These are phyloP conservation scores for Oscheius sp. DNA, from an alignment of 2,888 invertebrate species.

Conservation along the genomic window DNA sequence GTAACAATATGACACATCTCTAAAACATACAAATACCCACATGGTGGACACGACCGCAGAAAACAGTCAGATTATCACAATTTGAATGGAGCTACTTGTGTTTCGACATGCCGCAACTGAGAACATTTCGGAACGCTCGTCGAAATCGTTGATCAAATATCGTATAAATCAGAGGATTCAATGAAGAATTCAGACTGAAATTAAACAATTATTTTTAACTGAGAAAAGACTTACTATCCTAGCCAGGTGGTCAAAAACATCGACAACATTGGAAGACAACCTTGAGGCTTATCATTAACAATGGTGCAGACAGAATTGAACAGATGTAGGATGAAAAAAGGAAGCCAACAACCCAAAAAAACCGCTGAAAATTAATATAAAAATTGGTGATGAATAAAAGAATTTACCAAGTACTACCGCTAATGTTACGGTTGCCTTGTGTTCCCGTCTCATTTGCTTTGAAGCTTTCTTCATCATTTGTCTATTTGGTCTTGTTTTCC, in stretches of 20 bases:
- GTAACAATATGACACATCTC: slow-evolving; percentile 7
- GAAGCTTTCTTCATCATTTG: slow-evolving; percentile 69
- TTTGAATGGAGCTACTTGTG: background rate
- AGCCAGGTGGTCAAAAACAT: slow-evolving; percentile 96
- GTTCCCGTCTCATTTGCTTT: slow-evolving; percentile 78
- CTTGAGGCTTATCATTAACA: slow-evolving; percentile 22
- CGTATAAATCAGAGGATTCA: slow-evolving; percentile 69
- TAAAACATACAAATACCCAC: slow-evolving; percentile 20
- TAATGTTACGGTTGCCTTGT: slow-evolving; percentile 96
- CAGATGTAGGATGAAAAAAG: slow-evolving; percentile 97
- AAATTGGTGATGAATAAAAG: background rate
- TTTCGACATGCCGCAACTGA: slow-evolving; percentile 52
- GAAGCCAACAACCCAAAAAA: slow-evolving; percentile 97
- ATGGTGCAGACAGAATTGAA: slow-evolving; percentile 87
- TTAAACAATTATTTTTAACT: background rate
- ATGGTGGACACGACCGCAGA: background rate
- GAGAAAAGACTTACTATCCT: slow-evolving; percentile 78
- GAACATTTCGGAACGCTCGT: slow-evolving; percentile 65
- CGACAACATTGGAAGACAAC: slow-evolving; percentile 70
- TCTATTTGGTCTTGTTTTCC: slow-evolving; percentile 57
- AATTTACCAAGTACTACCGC: slow-evolving; percentile 91
- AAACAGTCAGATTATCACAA: slow-evolving; percentile 17
- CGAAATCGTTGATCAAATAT: slow-evolving; percentile 69
- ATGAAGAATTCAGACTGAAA: slow-evolving; percentile 66
- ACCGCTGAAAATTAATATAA: slow-evolving; percentile 80